Evolutionary conservation across 2,888 invertebrate species (phyloP), one percentile per base, ranked within the genome.

Genomic region (Deilephila elpenor): DNA sequence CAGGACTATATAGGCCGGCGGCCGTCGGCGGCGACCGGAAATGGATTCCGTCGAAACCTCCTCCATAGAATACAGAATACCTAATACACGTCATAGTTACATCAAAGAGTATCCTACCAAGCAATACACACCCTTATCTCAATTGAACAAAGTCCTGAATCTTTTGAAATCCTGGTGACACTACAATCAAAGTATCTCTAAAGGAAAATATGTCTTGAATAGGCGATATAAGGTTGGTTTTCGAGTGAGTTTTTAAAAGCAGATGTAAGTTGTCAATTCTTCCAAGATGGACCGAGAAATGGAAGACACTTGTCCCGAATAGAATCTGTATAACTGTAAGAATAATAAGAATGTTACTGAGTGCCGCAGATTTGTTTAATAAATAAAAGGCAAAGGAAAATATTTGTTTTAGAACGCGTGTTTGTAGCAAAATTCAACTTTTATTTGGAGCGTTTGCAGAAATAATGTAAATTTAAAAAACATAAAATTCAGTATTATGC

Each of bases 31-130:
- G 77, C 79, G 75, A 75, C 80, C 80, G 85, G 84, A 85, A 85
- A 85, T 85, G 82, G 83, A 84, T 82, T 81, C 76, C 72, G 76
- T 80, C 80, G 82, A 83, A 83, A 80, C 79, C 81, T 76, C 79
- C 81, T 75, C 80, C 76, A 79, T 78, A 83, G 83, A 84, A 83
- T 82, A 78, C 77, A 78, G 75, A 79, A 78, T 79, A 79, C 79
- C 75, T 79, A 80, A 79, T 79, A 84, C 80, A 81, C 77, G 82
- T 80, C 78, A 76, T 75, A 76, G 74, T 59, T 70, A 37, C n/a
- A 78, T 77, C 71, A 73, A 62, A 29, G 20, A 7, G 32, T 44
- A 17, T 7, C 19, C 17, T 5, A n/a, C 5, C 51, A 72, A n/a
- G 0, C 60, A 19, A 70, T 56, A 60, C 6, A 70, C 4, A 44